A percentile compares a stretch with the other conserved stretches of the same genome.
These are phyloP conservation scores for Callionymus lyra DNA, from an alignment of 2,113 vertebrate species.

Conservation along the genomic window DNA sequence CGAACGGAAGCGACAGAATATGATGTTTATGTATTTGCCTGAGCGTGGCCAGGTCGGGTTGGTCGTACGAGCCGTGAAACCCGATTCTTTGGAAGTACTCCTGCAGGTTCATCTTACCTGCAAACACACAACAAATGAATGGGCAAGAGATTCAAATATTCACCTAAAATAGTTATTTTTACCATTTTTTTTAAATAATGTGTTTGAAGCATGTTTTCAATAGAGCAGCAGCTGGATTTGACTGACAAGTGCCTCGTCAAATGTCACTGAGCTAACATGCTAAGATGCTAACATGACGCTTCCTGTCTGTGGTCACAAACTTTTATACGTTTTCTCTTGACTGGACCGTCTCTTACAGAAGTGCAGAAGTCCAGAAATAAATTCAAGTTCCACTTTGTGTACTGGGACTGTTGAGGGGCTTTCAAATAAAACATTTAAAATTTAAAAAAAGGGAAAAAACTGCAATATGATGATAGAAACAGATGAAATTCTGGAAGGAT, in stretches of 20 bases:
- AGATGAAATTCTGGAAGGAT: no score
- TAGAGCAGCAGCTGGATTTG: slow-evolving; percentile 43
- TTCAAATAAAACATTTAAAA: background rate
- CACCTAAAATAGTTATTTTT: background rate
- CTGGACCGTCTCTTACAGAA: background rate
- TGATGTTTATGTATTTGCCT: slow-evolving; percentile 66
- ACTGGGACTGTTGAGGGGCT: background rate
- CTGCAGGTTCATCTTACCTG: slow-evolving; percentile 68
- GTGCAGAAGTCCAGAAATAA: background rate
- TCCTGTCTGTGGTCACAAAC: no score
- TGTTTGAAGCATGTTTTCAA: background rate
- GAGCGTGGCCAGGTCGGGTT: slow-evolving; percentile 67
- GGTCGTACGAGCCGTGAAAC: slow-evolving; percentile 53
- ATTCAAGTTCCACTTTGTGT: background rate
- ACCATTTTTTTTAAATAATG: background rate
- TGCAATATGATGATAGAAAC: background rate
- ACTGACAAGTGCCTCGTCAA: slow-evolving; percentile 6
- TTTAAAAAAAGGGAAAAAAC: background rate
- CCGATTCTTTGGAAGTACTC: slow-evolving; percentile 80
- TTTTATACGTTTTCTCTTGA: no score
- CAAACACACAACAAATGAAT: background rate
- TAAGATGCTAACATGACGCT: no score
- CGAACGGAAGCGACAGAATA: slow-evolving; percentile 70
- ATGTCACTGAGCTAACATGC: background rate
- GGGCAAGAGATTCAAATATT: background rate